Evolutionary conservation across 2,888 invertebrate species (phyloP).

Genomic region (Alitta virens): DNA sequence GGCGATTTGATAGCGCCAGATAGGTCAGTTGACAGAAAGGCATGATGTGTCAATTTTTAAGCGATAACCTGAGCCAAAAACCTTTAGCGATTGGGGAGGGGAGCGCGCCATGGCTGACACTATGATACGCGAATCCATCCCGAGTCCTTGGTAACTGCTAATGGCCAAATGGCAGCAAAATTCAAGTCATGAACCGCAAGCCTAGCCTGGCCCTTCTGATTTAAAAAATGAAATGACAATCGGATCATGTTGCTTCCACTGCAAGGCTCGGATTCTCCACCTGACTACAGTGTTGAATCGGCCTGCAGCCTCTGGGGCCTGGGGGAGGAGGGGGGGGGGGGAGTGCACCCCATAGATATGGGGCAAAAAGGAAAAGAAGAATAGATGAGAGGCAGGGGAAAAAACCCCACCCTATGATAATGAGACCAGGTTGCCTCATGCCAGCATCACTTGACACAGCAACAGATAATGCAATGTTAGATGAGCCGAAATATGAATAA

Average conservation of each 20-base stretch:
- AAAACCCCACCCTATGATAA: too few relatives aligned
- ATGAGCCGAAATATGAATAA: too few relatives aligned
- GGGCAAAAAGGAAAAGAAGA: too few relatives aligned
- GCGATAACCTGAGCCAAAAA: background rate
- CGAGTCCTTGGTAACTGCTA: background rate
- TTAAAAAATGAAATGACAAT: conserved; percentile 2
- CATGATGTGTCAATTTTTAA: conserved; percentile 3
- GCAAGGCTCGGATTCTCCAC: background rate
- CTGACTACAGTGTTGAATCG: background rate
- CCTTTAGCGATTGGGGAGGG: background rate
- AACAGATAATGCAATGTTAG: too few relatives aligned
- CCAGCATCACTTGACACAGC: too few relatives aligned
- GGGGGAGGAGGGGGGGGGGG: too few relatives aligned
- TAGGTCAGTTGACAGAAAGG: background rate
- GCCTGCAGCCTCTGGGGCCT: too few relatives aligned
- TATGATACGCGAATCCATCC: background rate
- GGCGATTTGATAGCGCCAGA: background rate
- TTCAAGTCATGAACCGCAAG: background rate
- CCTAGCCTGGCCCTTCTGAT: background rate
- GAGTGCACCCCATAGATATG: too few relatives aligned
- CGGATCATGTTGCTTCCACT: background rate
- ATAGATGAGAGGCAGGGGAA: too few relatives aligned
- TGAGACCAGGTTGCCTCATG: too few relatives aligned
- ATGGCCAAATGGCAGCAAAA: background rate
- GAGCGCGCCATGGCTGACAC: background rate